These are phyloP conservation scores for Onthophagus sagittarius DNA, from an alignment of 2,888 invertebrate species.

Conservation along the genomic window DNA sequence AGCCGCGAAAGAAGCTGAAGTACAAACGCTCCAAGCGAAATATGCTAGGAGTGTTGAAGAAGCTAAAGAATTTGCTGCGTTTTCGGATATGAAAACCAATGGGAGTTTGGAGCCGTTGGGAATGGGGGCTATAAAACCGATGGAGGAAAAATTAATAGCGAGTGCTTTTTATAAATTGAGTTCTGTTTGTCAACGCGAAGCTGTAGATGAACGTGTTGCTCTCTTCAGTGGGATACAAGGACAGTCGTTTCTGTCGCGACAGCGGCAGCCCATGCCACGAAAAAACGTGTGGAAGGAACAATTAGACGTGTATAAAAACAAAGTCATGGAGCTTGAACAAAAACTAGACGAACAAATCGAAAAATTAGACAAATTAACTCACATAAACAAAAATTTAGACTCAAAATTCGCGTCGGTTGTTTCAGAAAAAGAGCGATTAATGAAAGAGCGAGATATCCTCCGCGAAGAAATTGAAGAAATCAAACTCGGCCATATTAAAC, in stretches of 20 bases:
- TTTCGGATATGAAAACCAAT: conserved; percentile 67
- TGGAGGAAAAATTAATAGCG: conserved; percentile 81
- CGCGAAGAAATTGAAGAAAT: conserved; percentile 86
- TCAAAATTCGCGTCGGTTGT: conserved; percentile 72
- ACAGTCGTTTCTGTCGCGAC: conserved; percentile 84
- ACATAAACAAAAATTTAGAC: conserved; percentile 78
- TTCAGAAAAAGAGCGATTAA: conserved; percentile 78
- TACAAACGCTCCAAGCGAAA: conserved; percentile 73
- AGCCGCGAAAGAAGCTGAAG: conserved; percentile 71
- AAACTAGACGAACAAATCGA: conserved; percentile 86
- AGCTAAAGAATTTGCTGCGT: conserved; percentile 85
- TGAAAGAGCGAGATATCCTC: conserved; percentile 77
- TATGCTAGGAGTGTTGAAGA: conserved; percentile 89
- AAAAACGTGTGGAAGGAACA: conserved; percentile 68
- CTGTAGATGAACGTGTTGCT: conserved; percentile 74
- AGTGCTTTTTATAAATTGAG: conserved; percentile 83
- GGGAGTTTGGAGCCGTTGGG: conserved; percentile 47
- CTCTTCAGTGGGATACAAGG: conserved; percentile 67
- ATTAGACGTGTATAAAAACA: conserved; percentile 88
- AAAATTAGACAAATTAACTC: conserved; percentile 82
- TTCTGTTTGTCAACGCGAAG: conserved; percentile 74
- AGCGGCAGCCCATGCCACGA: conserved; percentile 73
- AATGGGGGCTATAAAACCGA: conserved; percentile 54
- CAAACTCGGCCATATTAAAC: conserved; percentile 49
- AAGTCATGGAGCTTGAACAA: conserved; percentile 81